These are phyloP conservation scores for Gadopsis bispinosus DNA, from an alignment of 2,797 vertebrate species.

Conservation along the genomic window DNA sequence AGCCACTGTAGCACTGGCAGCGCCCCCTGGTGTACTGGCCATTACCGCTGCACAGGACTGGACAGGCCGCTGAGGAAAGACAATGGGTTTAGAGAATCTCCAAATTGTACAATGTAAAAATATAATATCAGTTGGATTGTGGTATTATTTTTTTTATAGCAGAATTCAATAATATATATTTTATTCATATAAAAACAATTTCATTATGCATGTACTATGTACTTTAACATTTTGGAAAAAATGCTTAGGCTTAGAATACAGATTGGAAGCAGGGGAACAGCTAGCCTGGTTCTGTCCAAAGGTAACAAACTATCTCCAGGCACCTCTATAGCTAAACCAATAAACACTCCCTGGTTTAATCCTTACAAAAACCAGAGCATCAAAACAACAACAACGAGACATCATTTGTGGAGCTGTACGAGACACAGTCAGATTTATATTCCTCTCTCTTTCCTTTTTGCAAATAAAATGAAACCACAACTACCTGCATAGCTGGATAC, in stretches of 20 bases:
- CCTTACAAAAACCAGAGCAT: background rate
- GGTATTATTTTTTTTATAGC: background rate
- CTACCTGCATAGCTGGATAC: background rate
- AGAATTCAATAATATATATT: background rate
- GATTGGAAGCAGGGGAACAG: no score
- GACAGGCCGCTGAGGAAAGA: slow-evolving; percentile 91
- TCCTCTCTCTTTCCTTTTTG: no score
- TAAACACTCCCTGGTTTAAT: background rate
- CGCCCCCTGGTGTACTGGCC: slow-evolving; percentile 98
- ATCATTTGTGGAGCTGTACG: background rate
- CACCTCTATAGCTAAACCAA: background rate
- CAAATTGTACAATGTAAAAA: background rate
- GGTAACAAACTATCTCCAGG: background rate
- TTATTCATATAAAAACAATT: no score
- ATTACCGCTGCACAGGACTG: slow-evolving; percentile 95
- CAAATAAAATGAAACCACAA: slow-evolving; percentile 7
- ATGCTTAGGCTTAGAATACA: no score
- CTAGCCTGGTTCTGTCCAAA: background rate
- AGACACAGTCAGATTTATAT: background rate
- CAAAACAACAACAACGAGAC: background rate
- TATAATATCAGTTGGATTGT: background rate
- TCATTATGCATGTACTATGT: no score
- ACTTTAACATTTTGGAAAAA: no score
- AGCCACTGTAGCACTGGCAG: slow-evolving; percentile 97
- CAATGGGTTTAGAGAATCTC: background rate